Conservation (phyloP, 2,113 vertebrate species). For the Ramphastos sulfuratus region DNA sequence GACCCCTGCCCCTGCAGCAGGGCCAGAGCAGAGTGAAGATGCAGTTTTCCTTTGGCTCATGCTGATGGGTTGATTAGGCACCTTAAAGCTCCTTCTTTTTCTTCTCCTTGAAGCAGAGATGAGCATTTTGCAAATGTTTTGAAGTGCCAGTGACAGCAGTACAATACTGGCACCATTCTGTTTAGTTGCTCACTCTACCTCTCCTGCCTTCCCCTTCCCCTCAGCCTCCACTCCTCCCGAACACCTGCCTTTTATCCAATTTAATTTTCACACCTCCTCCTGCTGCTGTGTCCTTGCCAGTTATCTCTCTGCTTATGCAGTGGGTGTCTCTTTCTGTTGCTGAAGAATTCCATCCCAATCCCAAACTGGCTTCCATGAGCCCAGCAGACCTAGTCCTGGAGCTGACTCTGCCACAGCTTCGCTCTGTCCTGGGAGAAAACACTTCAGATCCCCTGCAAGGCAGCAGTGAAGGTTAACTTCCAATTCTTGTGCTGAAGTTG, state of each 20-base stretch:
- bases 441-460: not conserved
- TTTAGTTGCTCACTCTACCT: not conserved
- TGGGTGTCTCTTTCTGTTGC: not conserved
- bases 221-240: constrained; percentile 1
- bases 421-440: not conserved
- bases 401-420: not conserved
- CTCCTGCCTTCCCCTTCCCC: not conserved
- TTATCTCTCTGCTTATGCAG: not conserved
- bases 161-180: not conserved
- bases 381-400: not conserved
- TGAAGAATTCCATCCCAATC: not conserved
- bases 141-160: not conserved
- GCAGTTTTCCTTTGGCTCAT: rapidly evolving
- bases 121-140: not conserved
- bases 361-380: not conserved
- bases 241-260: constrained; percentile 61
- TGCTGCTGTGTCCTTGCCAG: constrained; percentile 1
- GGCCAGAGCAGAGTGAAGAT: not conserved
- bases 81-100: not conserved
- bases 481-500: not conserved
- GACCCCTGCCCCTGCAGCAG: not conserved
- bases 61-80: not conserved
- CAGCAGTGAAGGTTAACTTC: not conserved
- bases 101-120: not conserved
- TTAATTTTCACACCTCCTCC: constrained; percentile 66